phyloP scores from a whole-genome alignment of 2,888 invertebrate species.

The Drosophila putrida region DNA sequence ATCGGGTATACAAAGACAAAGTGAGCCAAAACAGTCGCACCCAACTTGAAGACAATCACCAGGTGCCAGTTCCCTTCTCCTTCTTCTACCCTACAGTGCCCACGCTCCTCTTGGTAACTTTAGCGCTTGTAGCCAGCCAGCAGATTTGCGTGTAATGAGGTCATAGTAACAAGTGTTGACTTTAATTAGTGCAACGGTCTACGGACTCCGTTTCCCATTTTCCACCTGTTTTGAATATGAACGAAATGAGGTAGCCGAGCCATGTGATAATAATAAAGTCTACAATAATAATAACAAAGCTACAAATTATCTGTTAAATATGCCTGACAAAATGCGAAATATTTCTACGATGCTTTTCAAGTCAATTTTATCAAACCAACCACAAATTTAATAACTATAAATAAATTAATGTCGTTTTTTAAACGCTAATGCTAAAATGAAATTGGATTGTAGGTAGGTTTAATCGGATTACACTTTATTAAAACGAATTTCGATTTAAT shows the following conservation, averaged over 20 bases:
- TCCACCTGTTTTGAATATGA: slow-evolving; percentile 34
- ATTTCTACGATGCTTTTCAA: slow-evolving; percentile 2
- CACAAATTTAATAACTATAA: slow-evolving; percentile 7
- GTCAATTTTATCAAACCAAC: slow-evolving; percentile 2
- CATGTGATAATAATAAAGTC: slow-evolving; percentile 45
- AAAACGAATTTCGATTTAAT: slow-evolving; percentile 29
- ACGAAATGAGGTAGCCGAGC: slow-evolving; percentile 49
- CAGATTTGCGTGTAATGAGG: slow-evolving; percentile 78
- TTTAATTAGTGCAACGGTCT: slow-evolving; percentile 69
- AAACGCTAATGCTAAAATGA: background rate
- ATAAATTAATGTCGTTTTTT: slow-evolving; percentile 1
- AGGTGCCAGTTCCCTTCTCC: slow-evolving; percentile 47
- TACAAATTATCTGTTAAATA: slow-evolving; percentile 70
- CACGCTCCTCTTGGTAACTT: slow-evolving; percentile 35
- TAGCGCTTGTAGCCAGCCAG: slow-evolving; percentile 39
- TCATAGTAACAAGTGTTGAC: slow-evolving; percentile 78
- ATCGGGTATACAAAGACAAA: slow-evolving; percentile 76
- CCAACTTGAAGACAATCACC: slow-evolving; percentile 65
- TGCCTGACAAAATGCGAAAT: slow-evolving; percentile 15
- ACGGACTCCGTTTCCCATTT: slow-evolving; percentile 9
- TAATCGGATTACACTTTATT: slow-evolving; percentile 31
- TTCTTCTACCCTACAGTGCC: background rate
- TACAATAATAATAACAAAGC: slow-evolving; percentile 27
- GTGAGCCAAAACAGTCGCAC: slow-evolving; percentile 41
- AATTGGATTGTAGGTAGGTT: slow-evolving; percentile 8